Evolutionary conservation across 2,888 invertebrate species (phyloP).

Genomic region (Philonicus albiceps): DNA sequence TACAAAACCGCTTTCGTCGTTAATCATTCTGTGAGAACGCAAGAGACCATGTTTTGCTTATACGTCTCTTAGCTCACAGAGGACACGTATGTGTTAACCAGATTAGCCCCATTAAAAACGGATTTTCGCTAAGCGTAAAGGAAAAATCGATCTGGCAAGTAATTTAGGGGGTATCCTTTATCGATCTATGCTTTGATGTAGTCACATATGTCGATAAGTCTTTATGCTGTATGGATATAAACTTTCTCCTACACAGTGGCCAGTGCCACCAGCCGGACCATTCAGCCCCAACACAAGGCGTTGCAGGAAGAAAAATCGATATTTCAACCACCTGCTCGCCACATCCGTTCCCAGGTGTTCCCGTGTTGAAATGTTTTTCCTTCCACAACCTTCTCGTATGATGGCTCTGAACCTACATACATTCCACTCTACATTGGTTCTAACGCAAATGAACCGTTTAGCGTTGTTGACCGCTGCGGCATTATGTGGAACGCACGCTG

Average conservation of each 20-base stretch:
- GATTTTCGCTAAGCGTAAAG: not conserved
- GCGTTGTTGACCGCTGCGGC: not conserved
- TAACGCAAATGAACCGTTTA: not conserved
- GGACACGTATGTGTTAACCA: not conserved
- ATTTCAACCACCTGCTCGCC: slow-evolving; percentile 28
- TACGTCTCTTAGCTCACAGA: not conserved
- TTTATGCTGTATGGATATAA: not conserved
- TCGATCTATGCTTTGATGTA: not conserved
- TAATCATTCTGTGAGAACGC: not conserved
- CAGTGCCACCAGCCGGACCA: not conserved
- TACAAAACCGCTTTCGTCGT: not conserved
- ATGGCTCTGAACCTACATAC: not conserved
- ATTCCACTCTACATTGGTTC: not conserved
- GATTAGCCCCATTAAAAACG: slow-evolving; percentile 17
- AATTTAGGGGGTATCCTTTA: not conserved
- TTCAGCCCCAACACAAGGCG: not conserved
- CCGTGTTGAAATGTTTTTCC: not conserved
- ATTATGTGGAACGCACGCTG: not conserved
- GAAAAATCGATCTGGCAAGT: not conserved
- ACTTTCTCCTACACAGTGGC: not conserved
- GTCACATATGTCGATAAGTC: not conserved
- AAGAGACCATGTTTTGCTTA: not conserved
- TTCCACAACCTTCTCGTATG: not conserved
- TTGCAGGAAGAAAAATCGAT: slow-evolving; percentile 2
- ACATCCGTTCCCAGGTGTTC: not conserved